Evolutionary conservation across 64 coral and sea anemone genomes (phyloP).

Genomic region (Anthopleura sola): DNA sequence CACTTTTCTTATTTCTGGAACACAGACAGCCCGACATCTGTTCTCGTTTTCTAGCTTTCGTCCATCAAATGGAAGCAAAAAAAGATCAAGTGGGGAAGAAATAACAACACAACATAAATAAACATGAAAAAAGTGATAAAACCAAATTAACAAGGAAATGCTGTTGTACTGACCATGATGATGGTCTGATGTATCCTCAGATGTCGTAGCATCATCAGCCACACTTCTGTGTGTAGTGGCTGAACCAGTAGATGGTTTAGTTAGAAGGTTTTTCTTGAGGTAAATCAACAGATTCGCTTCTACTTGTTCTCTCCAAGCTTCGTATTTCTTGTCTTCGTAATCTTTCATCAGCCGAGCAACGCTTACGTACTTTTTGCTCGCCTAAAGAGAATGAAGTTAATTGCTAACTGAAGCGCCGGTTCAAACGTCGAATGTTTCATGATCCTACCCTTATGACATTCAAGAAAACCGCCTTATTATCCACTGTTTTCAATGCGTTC

Average conservation of each 20-base stretch:
- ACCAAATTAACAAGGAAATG: too few relatives aligned
- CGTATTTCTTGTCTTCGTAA: constrained; percentile 98
- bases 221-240: constrained; percentile 81
- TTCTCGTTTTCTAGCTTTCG: too few relatives aligned
- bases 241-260: constrained; percentile 67
- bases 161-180: neutral
- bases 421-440: too few relatives aligned
- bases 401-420: too few relatives aligned
- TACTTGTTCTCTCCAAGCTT: constrained; percentile 88
- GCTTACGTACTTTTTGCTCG: constrained; percentile 90
- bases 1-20: too few relatives aligned
- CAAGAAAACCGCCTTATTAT: too few relatives aligned
- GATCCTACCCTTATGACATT: too few relatives aligned
- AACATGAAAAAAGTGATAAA: too few relatives aligned
- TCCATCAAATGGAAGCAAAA: neutral
- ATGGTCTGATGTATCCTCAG: constrained; percentile 59
- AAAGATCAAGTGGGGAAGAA: too few relatives aligned
- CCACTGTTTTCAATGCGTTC: too few relatives aligned
- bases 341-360: constrained; percentile 98
- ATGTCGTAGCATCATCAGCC: constrained; percentile 61
- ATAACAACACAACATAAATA: too few relatives aligned
- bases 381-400: constrained; percentile 38
- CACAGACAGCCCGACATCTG: too few relatives aligned
- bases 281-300: constrained; percentile 95
- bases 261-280: constrained; percentile 87